Percentiles rank a stretch among this genome's conserved stretches.
phyloP scores from a whole-genome alignment of 2,797 vertebrate genomes.

The Falco rusticolus region DNA sequence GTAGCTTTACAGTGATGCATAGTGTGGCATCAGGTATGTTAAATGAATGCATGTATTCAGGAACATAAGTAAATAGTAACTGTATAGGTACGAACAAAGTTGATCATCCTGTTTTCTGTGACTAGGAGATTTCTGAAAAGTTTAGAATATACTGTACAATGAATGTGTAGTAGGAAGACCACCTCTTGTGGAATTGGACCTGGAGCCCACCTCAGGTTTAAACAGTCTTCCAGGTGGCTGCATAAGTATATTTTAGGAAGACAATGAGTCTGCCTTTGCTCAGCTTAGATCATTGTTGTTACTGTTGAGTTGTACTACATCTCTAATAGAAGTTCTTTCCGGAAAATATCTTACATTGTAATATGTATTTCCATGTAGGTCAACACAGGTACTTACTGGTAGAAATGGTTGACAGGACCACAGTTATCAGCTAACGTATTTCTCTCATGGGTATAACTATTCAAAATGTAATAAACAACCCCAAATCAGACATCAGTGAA shows the following conservation, averaged over 20 bases:
- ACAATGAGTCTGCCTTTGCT: neutral
- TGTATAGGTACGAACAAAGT: neutral
- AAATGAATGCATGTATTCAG: neutral
- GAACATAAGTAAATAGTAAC: neutral
- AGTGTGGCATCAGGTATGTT: neutral
- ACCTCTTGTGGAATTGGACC: neutral
- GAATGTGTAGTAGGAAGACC: neutral
- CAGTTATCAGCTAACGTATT: neutral
- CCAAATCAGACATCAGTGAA: neutral
- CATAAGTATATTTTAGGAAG: neutral
- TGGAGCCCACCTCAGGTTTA: neutral
- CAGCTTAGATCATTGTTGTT: neutral
- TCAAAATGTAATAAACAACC: neutral
- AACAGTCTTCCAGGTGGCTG: neutral
- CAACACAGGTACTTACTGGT: constrained; percentile 47
- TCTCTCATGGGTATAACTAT: neutral
- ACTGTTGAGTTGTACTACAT: neutral
- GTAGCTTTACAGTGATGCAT: neutral
- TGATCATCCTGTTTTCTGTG: constrained; percentile 11
- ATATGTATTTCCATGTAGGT: constrained; percentile 55
- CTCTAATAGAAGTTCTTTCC: neutral
- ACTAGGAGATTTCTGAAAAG: constrained; percentile 10
- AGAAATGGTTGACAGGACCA: constrained; percentile 24
- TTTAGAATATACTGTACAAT: neutral
- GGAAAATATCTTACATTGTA: constrained; percentile 59